A percentile compares a stretch with the other conserved stretches of the same genome.
Conservation (phyloP, 1,140 invertebrate species). For the Cryptotermes secundus region DNA sequence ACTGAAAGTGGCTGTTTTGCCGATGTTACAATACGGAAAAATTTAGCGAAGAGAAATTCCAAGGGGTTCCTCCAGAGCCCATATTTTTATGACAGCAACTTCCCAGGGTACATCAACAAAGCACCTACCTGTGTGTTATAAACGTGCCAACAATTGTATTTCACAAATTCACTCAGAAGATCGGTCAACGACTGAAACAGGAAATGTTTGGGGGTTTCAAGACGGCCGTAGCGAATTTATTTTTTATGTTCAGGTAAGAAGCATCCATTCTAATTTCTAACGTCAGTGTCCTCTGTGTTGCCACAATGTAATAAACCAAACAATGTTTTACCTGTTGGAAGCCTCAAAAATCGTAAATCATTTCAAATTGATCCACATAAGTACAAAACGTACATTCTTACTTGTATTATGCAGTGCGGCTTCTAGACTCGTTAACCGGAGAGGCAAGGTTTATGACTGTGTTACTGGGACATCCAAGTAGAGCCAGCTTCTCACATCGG, state of each 20-base stretch:
- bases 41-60: not conserved
- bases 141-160: slow-evolving; percentile 4
- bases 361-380: not conserved
- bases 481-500: no score
- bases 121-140: not conserved
- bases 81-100: not conserved
- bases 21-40: not conserved
- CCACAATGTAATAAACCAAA: slow-evolving; percentile 10
- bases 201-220: not conserved
- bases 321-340: not conserved
- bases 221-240: not conserved
- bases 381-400: not conserved
- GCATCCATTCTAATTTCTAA: not conserved
- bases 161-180: not conserved
- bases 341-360: not conserved
- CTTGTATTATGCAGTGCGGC: not conserved
- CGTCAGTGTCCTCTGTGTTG: not conserved
- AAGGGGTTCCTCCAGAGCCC: not conserved
- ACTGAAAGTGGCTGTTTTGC: not conserved
- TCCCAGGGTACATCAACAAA: not conserved
- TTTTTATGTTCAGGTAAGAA: not conserved
- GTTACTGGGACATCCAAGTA: not conserved
- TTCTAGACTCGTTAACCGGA: not conserved
- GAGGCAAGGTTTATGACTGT: not conserved
- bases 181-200: slow-evolving; percentile 10